Evolutionary conservation across 2,888 invertebrate species (phyloP).

Genomic region (Lamellibrachia columna): DNA sequence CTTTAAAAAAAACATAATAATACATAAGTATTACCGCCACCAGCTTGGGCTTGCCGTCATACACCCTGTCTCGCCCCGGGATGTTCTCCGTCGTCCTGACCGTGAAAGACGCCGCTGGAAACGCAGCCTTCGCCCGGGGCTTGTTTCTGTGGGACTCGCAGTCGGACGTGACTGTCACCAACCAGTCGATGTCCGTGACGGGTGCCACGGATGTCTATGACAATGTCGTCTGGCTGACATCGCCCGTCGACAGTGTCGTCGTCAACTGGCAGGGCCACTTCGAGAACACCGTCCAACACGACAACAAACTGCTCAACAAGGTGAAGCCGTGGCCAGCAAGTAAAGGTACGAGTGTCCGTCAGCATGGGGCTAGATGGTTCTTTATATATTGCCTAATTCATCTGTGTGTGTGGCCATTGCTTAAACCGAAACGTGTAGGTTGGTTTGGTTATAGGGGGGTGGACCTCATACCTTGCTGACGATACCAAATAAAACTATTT

Average conservation of each 20-base stretch:
- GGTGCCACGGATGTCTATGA: neutral
- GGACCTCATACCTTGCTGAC: too few relatives aligned
- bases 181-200: neutral
- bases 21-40: too few relatives aligned
- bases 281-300: conserved; percentile 7
- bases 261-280: conserved; percentile 24
- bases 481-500: too few relatives aligned
- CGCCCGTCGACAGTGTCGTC: neutral
- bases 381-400: too few relatives aligned
- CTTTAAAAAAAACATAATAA: too few relatives aligned
- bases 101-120: conserved; percentile 29
- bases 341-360: neutral
- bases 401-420: too few relatives aligned
- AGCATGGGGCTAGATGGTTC: too few relatives aligned
- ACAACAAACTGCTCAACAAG: neutral
- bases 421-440: too few relatives aligned
- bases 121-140: conserved; percentile 28
- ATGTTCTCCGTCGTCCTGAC: conserved; percentile 28
- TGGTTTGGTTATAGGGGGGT: too few relatives aligned
- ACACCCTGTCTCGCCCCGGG: neutral
- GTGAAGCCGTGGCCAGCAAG: neutral
- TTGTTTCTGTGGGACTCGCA: conserved; percentile 28
- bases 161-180: neutral
- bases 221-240: conserved; percentile 10
- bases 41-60: neutral